Conservation (phyloP, 2,113 vertebrate species). For the Phaethon lepturus region DNA sequence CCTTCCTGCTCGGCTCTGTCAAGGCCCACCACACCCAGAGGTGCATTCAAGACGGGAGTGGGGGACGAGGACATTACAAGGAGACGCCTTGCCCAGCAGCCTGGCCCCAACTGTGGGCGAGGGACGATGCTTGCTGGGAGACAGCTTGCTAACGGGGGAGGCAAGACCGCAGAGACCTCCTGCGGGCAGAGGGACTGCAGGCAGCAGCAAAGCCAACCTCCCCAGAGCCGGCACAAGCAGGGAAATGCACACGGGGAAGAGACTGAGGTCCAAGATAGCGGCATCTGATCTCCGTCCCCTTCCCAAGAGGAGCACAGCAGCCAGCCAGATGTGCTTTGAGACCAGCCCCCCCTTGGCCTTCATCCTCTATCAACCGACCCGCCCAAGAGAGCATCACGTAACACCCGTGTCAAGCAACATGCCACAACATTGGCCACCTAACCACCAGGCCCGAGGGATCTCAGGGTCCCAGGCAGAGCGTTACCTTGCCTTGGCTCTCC, state of each 20-base stretch:
- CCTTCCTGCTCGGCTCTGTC: not conserved
- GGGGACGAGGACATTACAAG: not conserved
- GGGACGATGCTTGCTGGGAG: not conserved
- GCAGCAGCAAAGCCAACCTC: not conserved
- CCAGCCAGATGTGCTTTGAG: not conserved
- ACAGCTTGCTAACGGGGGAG: not conserved
- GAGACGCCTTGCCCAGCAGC: not conserved
- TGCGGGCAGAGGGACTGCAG: not conserved
- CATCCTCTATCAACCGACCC: not conserved
- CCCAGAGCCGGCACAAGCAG: fast-evolving
- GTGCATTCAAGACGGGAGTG: not conserved
- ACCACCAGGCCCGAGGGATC: not conserved
- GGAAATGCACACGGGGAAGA: not conserved
- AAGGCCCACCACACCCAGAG: not conserved
- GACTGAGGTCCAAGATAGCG: not conserved
- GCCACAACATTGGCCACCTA: not conserved
- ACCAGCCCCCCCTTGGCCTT: not conserved
- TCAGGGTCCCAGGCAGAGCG: fast-evolving
- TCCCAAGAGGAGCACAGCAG: not conserved
- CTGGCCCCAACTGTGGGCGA: fast-evolving
- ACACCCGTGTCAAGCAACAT: not conserved
- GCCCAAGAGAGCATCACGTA: not conserved
- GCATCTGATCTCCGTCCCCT: not conserved
- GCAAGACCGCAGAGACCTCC: not conserved
- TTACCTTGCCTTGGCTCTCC: not conserved